phyloP scores from a whole-genome alignment of 2,113 vertebrate genomes.

The Hipposideros armiger region DNA sequence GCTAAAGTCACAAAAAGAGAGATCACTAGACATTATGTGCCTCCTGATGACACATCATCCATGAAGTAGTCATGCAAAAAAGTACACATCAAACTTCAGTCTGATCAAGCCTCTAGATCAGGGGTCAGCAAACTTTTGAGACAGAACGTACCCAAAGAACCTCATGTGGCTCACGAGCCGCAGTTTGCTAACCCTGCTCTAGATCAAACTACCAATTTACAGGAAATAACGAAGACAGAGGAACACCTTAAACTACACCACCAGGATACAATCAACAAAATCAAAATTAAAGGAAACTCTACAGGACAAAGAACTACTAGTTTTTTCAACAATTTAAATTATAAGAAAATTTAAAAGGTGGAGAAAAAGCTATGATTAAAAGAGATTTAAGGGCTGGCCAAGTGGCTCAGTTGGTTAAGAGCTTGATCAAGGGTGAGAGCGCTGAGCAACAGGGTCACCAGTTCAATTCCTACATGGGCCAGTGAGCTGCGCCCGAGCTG shows the following conservation, averaged over 20 bases:
- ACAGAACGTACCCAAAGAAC: no score
- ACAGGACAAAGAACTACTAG: not conserved
- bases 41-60: not conserved
- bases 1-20: constrained; percentile 11
- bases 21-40: not conserved
- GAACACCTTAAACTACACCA: not conserved
- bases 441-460: no score
- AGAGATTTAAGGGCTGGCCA: not conserved
- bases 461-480: no score
- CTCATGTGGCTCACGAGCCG: no score
- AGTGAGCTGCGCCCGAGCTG: no score
- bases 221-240: not conserved
- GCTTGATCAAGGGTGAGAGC: no score
- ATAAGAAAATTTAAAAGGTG: not conserved
- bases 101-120: not conserved
- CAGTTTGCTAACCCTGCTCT: not conserved
- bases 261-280: constrained; percentile 14
- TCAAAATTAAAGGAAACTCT: constrained; percentile 2
- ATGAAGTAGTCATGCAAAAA: not conserved
- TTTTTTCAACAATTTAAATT: constrained; percentile 39
- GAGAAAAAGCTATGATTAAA: not conserved
- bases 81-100: not conserved
- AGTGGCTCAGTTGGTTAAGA: no score
- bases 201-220: not conserved
- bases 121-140: no score